Conservation (phyloP, 2,888 invertebrate genomes). For the Chouioia cunea region DNA sequence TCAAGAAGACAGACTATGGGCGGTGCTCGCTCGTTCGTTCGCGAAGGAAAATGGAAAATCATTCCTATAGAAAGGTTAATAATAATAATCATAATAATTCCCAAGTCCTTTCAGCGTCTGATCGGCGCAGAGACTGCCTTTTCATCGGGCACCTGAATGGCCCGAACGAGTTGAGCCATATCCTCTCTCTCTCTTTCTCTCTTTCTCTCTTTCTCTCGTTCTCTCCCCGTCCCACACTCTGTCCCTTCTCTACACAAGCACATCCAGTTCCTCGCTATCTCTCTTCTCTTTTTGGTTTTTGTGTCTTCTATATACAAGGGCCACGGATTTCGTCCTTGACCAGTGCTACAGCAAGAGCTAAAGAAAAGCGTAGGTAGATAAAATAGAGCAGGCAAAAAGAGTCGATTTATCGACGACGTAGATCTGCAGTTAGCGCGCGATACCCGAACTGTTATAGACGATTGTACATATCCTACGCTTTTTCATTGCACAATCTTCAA, state of each 20-base stretch:
- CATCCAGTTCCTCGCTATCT: slow-evolving; percentile 1
- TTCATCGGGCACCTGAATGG: slow-evolving; percentile 66
- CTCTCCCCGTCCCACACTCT: slow-evolving; percentile 34
- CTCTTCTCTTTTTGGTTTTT: slow-evolving; percentile 17
- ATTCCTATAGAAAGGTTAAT: slow-evolving; percentile 67
- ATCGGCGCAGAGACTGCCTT: slow-evolving; percentile 61
- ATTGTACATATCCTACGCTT: too few relatives aligned
- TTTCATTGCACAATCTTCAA: too few relatives aligned
- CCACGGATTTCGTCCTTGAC: slow-evolving; percentile 39
- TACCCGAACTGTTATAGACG: too few relatives aligned
- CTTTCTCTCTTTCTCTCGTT: slow-evolving; percentile 43
- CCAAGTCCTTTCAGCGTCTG: slow-evolving; percentile 65
- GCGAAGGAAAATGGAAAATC: slow-evolving; percentile 63
- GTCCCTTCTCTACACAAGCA: slow-evolving; percentile 17
- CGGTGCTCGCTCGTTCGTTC: slow-evolving; percentile 20
- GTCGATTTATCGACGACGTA: not conserved
- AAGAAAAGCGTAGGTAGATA: slow-evolving; percentile 19
- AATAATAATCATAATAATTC: slow-evolving; percentile 68
- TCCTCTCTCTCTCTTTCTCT: slow-evolving; percentile 58
- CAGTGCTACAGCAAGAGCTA: slow-evolving; percentile 10
- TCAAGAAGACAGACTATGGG: slow-evolving; percentile 25
- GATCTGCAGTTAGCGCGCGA: too few relatives aligned
- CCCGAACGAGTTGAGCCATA: slow-evolving; percentile 68
- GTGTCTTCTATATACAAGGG: slow-evolving; percentile 42
- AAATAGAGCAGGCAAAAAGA: slow-evolving; percentile 15